Base-by-base conservation (phyloP, 2,113 vertebrate genomes). In the Marmota monax region DNA sequence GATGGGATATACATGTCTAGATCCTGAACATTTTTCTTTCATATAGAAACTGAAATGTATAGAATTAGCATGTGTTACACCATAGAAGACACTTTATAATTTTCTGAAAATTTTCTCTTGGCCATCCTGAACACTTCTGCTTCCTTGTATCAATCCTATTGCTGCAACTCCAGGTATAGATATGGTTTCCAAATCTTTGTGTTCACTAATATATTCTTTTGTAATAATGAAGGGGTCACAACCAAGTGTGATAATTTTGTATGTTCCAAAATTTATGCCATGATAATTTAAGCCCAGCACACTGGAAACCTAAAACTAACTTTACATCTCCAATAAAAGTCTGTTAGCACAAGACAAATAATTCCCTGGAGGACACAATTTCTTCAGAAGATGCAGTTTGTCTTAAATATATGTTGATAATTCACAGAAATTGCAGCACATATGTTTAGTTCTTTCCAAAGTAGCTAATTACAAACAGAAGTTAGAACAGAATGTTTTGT, bases 141-240 rank as follows among this genome's bases (percentile, higher is more conserved):
- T 67, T 22, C 84, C 17, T 20, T 95, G 1, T 9, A 90, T 23
- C 45, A 84, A 85, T 14, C 4, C 29, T 92, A 95, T 95, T 94
- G 42, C 11, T 95, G 20, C 4, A 78, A 95, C 74, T 96, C 65
- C 58, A 97, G 96, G 51, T 92, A 82, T 29, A 92, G 63, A 87
- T 93, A 56, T 96, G 39, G 16, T 32, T 98, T 98, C 90, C 25
- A 96, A 16, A 12, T 97, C 39, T 91, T 97, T 72, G n/a, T 96
- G 90, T 37, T 77, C 65, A 12, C 53, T 18, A 95, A 96, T 61
- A 94, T 7, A 34, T 72, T 97, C 72, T 95, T 90, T n/a, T 22
- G 96, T 88, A 97, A 42, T 89, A 98, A 98, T 96, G 77, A 97
- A 78, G 93, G 6, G 39, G 18, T 69, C 88, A 91, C 93, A 98